Evolutionary conservation across 2,113 vertebrate genomes (phyloP).

Genomic region (Catharus minimus): DNA sequence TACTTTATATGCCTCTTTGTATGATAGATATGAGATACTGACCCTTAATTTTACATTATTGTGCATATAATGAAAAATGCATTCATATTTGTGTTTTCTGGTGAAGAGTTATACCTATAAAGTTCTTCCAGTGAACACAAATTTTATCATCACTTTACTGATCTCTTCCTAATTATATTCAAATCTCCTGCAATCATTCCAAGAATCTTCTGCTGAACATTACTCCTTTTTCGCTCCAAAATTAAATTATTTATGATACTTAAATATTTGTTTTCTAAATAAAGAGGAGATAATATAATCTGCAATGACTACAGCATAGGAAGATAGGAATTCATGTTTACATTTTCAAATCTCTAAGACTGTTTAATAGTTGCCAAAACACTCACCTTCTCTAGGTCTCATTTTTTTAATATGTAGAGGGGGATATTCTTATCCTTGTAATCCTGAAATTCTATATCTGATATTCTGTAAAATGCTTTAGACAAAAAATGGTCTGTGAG

Average conservation of each 20-base stretch:
- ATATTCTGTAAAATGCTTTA: not conserved
- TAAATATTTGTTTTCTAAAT: not conserved
- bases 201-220: not conserved
- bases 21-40: not conserved
- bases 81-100: not conserved
- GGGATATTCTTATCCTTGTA: not conserved
- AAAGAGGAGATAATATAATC: not conserved
- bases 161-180: not conserved
- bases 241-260: not conserved
- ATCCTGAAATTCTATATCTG: not conserved
- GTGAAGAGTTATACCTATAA: not conserved
- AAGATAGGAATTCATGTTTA: not conserved
- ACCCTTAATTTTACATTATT: not conserved
- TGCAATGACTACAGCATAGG: not conserved
- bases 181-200: not conserved
- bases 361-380: not conserved
- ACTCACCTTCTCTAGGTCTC: not conserved
- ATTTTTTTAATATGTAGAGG: not conserved
- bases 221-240: accelerated
- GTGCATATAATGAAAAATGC: not conserved
- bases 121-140: not conserved
- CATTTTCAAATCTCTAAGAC: not conserved
- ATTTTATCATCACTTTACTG: not conserved
- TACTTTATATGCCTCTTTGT: not conserved
- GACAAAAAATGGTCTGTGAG: not conserved